These are phyloP conservation scores for Mellivora capensis DNA, from an alignment of 2,113 vertebrate genomes.

Conservation along the genomic window DNA sequence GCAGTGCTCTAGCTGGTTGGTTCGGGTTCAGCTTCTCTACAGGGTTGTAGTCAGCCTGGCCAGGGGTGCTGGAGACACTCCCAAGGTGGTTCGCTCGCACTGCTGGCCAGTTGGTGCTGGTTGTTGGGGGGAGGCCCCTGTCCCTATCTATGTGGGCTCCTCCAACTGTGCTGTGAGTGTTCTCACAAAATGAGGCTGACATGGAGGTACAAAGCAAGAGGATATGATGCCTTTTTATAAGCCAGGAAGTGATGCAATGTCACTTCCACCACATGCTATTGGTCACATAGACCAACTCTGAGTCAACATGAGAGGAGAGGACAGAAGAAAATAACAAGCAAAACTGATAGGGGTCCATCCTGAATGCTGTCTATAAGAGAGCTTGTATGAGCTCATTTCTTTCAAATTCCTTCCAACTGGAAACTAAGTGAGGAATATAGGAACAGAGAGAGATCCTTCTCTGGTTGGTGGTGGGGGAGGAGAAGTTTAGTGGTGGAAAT, in stretches of 20 bases:
- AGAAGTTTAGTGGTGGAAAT: not conserved
- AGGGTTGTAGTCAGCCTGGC: not conserved
- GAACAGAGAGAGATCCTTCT: not conserved
- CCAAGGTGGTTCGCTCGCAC: accelerated
- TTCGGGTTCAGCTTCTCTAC: not conserved
- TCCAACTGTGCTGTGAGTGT: not conserved
- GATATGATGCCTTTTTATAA: not conserved
- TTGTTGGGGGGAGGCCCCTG: not conserved
- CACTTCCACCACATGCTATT: not conserved
- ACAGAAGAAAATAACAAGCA: not conserved
- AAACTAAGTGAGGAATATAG: not conserved
- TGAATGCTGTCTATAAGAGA: not conserved
- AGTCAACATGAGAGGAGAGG: not conserved
- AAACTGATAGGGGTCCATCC: not conserved
- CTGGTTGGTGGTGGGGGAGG: not conserved
- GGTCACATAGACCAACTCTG: not conserved
- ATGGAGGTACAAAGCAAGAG: not conserved
- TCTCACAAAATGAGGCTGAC: not conserved
- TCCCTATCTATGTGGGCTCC: not conserved
- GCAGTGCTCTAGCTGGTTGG: not conserved
- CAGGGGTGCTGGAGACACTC: not conserved
- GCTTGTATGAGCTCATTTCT: not conserved
- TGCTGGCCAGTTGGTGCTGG: not conserved
- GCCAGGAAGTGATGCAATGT: not conserved
- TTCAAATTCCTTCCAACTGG: not conserved